phyloP scores from a whole-genome alignment of 1,140 invertebrate genomes.

The Ditylenchus dipsaci region DNA sequence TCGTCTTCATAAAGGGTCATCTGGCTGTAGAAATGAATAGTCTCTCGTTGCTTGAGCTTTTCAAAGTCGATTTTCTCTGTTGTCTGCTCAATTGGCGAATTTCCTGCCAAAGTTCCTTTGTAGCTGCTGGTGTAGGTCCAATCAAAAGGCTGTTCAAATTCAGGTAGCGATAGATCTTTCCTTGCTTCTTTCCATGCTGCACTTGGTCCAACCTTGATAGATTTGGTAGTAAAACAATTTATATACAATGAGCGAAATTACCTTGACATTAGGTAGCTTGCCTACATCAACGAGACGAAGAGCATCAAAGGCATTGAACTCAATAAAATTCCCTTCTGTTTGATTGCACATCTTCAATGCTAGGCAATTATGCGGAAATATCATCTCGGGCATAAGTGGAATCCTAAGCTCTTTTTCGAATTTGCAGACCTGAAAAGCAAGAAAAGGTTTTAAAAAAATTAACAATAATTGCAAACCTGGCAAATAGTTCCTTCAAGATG shows the following conservation, averaged over 20 bases:
- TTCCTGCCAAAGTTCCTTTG: constrained; percentile 60
- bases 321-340: constrained; percentile 6
- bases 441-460: neutral
- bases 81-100: constrained; percentile 62
- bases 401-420: constrained; percentile 26
- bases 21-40: constrained; percentile 90
- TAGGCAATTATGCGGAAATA: constrained; percentile 29
- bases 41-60: constrained; percentile 79
- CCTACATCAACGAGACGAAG: constrained; percentile 24
- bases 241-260: constrained; percentile 9
- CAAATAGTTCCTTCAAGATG: constrained; percentile 4
- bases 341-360: neutral
- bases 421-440: constrained; percentile 26
- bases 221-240: constrained; percentile 1
- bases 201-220: constrained; percentile 30
- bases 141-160: constrained; percentile 72
- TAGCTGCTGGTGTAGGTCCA: constrained; percentile 80
- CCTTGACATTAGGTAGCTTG: constrained; percentile 37
- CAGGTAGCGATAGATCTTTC: constrained; percentile 5
- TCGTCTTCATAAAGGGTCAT: constrained; percentile 94
- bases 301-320: constrained; percentile 41
- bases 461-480: neutral
- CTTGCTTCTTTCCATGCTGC: constrained; percentile 31
- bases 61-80: constrained; percentile 75
- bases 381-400: constrained; percentile 38